These are phyloP conservation scores for Stenchaetothrips biformis DNA, from an alignment of 2,888 invertebrate species.

Conservation along the genomic window DNA sequence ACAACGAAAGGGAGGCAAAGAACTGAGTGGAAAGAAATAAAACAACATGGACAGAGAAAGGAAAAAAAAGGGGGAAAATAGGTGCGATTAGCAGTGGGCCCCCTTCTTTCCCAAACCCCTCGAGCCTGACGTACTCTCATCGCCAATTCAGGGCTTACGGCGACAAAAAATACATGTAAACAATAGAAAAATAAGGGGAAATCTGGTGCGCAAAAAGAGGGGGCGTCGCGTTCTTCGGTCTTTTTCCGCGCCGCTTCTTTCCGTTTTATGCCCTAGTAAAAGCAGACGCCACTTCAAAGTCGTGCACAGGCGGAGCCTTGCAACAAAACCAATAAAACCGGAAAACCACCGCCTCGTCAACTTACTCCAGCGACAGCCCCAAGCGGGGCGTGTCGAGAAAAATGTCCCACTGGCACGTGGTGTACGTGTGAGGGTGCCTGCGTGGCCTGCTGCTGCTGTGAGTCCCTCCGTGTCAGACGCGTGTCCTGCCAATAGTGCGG, in stretches of 20 bases:
- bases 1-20: too few relatives aligned
- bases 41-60: neutral
- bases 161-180: neutral
- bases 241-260: too few relatives aligned
- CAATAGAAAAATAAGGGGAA: neutral
- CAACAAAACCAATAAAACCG: too few relatives aligned
- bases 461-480: slow-evolving; percentile 1
- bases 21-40: neutral
- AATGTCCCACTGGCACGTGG: neutral
- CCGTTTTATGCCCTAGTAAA: too few relatives aligned
- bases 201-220: neutral
- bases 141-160: neutral
- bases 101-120: neutral
- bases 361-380: neutral
- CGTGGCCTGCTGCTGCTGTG: neutral
- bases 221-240: too few relatives aligned
- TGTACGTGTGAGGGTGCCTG: neutral
- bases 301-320: too few relatives aligned
- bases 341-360: neutral
- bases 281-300: too few relatives aligned
- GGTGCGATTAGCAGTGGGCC: slow-evolving; percentile 3
- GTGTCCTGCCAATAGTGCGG: slow-evolving; percentile 4
- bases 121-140: neutral
- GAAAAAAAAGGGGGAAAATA: neutral
- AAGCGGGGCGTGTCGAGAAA: neutral